These are phyloP conservation scores for Drosophila subquinaria DNA, from an alignment of 2,888 invertebrate genomes.

Conservation along the genomic window DNA sequence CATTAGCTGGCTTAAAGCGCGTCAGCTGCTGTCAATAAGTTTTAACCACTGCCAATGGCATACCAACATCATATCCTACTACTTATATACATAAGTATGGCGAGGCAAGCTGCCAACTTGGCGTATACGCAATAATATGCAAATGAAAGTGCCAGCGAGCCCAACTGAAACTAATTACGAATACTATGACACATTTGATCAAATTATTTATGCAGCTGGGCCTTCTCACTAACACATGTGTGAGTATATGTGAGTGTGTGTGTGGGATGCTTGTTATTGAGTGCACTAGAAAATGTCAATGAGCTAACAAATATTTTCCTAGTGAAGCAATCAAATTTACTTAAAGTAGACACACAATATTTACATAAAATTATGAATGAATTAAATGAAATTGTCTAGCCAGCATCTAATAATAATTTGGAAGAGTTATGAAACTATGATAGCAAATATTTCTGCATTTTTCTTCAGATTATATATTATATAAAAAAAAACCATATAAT, in stretches of 20 bases:
- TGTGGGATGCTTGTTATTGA: constrained; percentile 54
- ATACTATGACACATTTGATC: constrained; percentile 65
- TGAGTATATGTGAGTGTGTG: constrained; percentile 7
- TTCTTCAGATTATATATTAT: too few species aligned
- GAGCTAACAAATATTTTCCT: constrained; percentile 70
- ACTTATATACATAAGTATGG: constrained; percentile 16
- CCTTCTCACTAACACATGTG: constrained; percentile 1
- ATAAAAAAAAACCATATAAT: too few species aligned
- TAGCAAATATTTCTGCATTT: too few species aligned
- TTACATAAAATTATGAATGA: constrained; percentile 1
- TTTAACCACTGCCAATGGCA: constrained; percentile 49
- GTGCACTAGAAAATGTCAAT: constrained; percentile 75
- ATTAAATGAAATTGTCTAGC: constrained; percentile 3
- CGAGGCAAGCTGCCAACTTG: constrained; percentile 19
- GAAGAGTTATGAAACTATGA: not conserved
- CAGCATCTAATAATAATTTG: constrained; percentile 13
- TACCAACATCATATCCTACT: constrained; percentile 40
- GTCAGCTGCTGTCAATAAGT: constrained; percentile 56
- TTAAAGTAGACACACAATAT: constrained; percentile 7
- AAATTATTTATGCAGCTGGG: constrained; percentile 74
- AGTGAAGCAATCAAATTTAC: constrained; percentile 36
- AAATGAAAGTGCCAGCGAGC: constrained; percentile 61
- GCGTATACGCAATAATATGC: constrained; percentile 74
- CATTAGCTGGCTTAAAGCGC: constrained; percentile 33
- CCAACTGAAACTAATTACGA: constrained; percentile 66